phyloP scores from a whole-genome alignment of 1,140 invertebrate genomes.

The Caenorhabditis inopinata region DNA sequence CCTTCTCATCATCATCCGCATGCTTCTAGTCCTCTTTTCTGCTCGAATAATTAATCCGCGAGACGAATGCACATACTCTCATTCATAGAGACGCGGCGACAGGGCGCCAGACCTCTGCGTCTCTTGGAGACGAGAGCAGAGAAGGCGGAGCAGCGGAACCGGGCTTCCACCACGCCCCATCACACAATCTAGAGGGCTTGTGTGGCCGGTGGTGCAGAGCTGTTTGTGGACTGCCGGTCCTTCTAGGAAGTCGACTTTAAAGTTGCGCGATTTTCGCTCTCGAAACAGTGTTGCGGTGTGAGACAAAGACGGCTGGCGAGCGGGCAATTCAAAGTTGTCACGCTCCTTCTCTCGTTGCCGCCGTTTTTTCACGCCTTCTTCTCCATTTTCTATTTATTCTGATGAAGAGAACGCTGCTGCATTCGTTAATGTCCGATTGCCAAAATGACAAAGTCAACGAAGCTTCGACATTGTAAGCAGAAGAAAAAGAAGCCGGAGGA shows the following conservation, averaged over 20 bases:
- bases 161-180: slow-evolving; percentile 32
- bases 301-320: background rate
- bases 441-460: slow-evolving; percentile 23
- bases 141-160: background rate
- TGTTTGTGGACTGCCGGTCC: background rate
- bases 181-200: slow-evolving; percentile 27
- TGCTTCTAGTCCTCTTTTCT: background rate
- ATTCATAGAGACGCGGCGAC: slow-evolving; percentile 26
- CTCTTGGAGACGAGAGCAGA: background rate
- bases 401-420: slow-evolving; percentile 5
- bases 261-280: background rate
- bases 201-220: background rate
- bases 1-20: background rate
- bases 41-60: slow-evolving; percentile 25
- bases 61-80: slow-evolving; percentile 2
- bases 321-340: background rate
- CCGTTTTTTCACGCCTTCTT: background rate
- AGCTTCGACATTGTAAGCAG: slow-evolving; percentile 20
- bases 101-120: slow-evolving; percentile 13
- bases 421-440: background rate
- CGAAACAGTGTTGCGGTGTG: too few relatives aligned
- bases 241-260: background rate
- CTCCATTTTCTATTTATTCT: background rate
- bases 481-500: slow-evolving; percentile 19
- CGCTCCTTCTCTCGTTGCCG: background rate